These are phyloP conservation scores for Acromyrmex echinatior DNA, from an alignment of 1,140 invertebrate species.

Conservation along the genomic window DNA sequence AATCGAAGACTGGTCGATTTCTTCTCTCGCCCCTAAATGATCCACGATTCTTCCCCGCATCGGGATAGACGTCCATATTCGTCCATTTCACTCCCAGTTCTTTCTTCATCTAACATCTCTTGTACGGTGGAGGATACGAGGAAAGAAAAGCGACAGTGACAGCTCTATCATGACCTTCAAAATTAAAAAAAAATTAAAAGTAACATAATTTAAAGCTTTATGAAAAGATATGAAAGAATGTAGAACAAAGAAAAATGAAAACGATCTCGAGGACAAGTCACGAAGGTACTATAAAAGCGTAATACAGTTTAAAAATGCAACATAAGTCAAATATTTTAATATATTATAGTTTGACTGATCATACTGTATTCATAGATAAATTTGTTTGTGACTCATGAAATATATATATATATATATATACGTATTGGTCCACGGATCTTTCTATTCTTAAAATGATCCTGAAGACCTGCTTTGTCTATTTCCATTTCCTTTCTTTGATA, in stretches of 20 bases:
- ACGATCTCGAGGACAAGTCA: not conserved
- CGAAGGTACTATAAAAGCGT: not conserved
- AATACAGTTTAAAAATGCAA: not conserved
- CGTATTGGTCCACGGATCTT: constrained; percentile 48
- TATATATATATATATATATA: not conserved
- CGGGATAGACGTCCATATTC: constrained; percentile 5
- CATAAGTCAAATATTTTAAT: not conserved
- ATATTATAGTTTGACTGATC: not conserved
- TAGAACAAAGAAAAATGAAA: not conserved
- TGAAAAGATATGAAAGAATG: not conserved
- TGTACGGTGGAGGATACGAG: constrained; percentile 4
- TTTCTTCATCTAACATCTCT: constrained; percentile 16
- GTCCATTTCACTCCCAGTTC: constrained; percentile 17
- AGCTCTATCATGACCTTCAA: constrained; percentile 38
- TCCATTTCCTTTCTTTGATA: constrained; percentile 8
- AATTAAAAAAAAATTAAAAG: not conserved
- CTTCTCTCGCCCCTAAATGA: constrained; percentile 51
- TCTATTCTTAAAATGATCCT: constrained; percentile 26
- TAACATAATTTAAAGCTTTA: not conserved
- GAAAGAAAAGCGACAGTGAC: constrained; percentile 17
- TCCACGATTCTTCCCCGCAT: constrained; percentile 6
- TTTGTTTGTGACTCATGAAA: not conserved
- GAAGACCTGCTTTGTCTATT: constrained; percentile 45
- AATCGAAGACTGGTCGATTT: constrained; percentile 40
- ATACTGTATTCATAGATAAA: not conserved